phyloP scores from a whole-genome alignment of 2,888 invertebrate genomes.

The Acleris emargana region DNA sequence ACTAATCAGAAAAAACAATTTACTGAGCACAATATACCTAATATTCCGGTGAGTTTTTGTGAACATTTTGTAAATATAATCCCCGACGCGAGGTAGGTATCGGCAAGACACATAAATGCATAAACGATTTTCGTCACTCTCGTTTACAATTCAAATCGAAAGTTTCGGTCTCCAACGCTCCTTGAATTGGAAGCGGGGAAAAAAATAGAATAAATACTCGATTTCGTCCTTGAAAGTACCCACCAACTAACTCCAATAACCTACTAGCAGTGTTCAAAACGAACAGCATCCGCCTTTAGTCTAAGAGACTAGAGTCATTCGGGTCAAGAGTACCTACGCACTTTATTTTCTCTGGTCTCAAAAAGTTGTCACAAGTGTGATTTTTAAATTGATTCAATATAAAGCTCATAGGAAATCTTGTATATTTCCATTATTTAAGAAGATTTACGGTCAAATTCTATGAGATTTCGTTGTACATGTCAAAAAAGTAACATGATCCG shows the following conservation, averaged over 20 bases:
- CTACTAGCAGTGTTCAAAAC: slow-evolving; percentile 59
- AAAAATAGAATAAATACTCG: slow-evolving; percentile 52
- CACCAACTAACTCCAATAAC: slow-evolving; percentile 55
- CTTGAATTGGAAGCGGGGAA: slow-evolving; percentile 40
- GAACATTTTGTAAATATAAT: slow-evolving; percentile 67
- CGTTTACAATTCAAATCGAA: slow-evolving; percentile 69
- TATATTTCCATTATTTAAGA: too few species aligned
- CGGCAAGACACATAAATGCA: slow-evolving; percentile 55
- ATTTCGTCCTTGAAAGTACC: slow-evolving; percentile 54
- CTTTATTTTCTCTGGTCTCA: too few species aligned
- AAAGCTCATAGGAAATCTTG: too few species aligned
- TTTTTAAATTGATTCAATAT: too few species aligned
- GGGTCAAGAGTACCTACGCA: too few species aligned
- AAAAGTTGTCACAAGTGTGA: too few species aligned
- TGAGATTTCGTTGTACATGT: too few species aligned
- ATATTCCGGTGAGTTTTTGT: slow-evolving; percentile 28
- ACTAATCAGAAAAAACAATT: slow-evolving; percentile 21
- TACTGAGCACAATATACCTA: not conserved
- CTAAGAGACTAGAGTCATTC: too few species aligned
- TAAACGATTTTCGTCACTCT: slow-evolving; percentile 67
- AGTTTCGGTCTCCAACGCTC: slow-evolving; percentile 47
- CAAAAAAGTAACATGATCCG: too few species aligned
- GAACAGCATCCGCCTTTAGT: too few species aligned
- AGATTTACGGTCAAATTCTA: too few species aligned
- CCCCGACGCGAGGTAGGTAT: slow-evolving; percentile 46